These are phyloP conservation scores for Fissipunctia ypsillon DNA, from an alignment of 2,888 invertebrate genomes.

Conservation along the genomic window DNA sequence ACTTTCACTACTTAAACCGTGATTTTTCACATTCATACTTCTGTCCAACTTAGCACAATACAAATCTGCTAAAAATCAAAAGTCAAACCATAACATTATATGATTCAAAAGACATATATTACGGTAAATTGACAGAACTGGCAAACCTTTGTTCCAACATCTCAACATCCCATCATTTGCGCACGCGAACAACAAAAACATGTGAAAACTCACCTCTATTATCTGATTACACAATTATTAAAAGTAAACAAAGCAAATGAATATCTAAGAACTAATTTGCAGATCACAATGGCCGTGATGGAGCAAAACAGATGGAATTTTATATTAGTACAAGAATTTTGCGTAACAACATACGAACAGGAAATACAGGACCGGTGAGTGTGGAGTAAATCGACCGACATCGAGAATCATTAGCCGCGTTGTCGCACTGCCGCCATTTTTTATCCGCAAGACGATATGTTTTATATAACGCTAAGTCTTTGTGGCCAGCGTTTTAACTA, in stretches of 20 bases:
- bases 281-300: constrained; percentile 78
- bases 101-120: not conserved
- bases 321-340: constrained; percentile 80
- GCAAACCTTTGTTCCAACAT: constrained; percentile 48
- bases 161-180: constrained; percentile 13
- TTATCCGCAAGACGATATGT: constrained; percentile 65
- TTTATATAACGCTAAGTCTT: constrained; percentile 48
- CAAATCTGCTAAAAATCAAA: not conserved
- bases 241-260: constrained; percentile 79
- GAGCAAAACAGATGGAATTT: constrained; percentile 78
- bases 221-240: constrained; percentile 65
- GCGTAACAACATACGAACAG: constrained; percentile 82
- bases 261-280: constrained; percentile 81
- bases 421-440: constrained; percentile 77
- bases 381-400: constrained; percentile 70
- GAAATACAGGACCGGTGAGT: constrained; percentile 86
- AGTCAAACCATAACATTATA: not conserved
- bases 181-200: constrained; percentile 49
- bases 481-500: constrained; percentile 34
- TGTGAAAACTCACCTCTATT: constrained; percentile 57
- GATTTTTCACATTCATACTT: not conserved
- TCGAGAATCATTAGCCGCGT: constrained; percentile 77
- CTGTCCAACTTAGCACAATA: not conserved
- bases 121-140: not conserved
- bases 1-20: not conserved